Conservation (phyloP, 2,797 vertebrate genomes). For the Gallirallus australis region DNA sequence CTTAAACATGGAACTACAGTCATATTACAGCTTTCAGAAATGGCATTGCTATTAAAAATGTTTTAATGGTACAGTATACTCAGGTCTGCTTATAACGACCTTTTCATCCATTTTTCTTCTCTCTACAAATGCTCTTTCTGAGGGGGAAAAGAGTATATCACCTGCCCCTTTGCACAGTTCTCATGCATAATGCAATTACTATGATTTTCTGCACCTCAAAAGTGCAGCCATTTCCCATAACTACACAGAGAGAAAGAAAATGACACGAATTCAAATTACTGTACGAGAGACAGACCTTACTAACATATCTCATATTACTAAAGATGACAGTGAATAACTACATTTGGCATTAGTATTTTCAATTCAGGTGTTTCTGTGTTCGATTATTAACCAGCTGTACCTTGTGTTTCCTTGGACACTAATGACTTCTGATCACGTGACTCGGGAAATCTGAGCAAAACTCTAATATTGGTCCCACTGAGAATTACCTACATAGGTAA, state of each 20-base stretch:
- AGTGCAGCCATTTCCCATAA: slow-evolving; percentile 70
- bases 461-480: not conserved
- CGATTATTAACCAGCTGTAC: slow-evolving; percentile 30
- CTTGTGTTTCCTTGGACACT: slow-evolving; percentile 32
- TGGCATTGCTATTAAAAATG: slow-evolving; percentile 44
- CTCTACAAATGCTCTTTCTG: slow-evolving; percentile 34
- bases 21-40: slow-evolving; percentile 37
- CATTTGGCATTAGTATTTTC: slow-evolving; percentile 52
- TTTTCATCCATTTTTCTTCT: slow-evolving; percentile 45
- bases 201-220: slow-evolving; percentile 67
- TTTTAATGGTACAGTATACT: slow-evolving; percentile 30
- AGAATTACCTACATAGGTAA: not conserved
- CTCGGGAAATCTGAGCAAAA: not conserved
- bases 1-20: slow-evolving; percentile 4
- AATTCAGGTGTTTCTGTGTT: slow-evolving; percentile 34
- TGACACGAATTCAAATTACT: slow-evolving; percentile 54
- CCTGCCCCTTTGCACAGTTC: slow-evolving; percentile 32
- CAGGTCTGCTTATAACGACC: slow-evolving; percentile 7
- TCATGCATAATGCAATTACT: slow-evolving; percentile 63
- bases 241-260: slow-evolving; percentile 68
- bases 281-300: slow-evolving; percentile 44
- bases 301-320: slow-evolving; percentile 53
- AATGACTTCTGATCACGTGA: slow-evolving; percentile 34
- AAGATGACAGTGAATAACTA: slow-evolving; percentile 69
- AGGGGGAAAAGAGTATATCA: not conserved